Evolutionary conservation across 2,113 vertebrate species (phyloP), one percentile per base, ranked within the genome.

Genomic region (Entelurus aequoreus): DNA sequence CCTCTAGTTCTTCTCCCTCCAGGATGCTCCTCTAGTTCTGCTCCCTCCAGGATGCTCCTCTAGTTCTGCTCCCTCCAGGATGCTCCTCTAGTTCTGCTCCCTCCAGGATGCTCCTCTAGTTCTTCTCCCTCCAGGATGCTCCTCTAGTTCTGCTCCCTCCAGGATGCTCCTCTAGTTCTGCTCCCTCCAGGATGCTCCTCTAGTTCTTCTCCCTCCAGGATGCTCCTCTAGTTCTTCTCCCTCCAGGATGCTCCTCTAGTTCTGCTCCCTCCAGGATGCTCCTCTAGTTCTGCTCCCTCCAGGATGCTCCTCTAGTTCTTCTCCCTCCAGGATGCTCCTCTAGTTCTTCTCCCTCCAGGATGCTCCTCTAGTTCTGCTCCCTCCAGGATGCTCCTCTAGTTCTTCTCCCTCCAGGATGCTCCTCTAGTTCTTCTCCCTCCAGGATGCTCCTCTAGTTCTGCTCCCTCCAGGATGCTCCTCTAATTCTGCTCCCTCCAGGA

Each of bases 141-240:
- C n/a, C n/a, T n/a, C n/a, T n/a, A n/a, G n/a, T n/a, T n/a, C n/a
- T 58, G 40, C 6, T 50, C 49, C 64, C 68, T 68, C 68, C 64
- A 64, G 28, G 28, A 28, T 4, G 28, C 65, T 66, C 54, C 60
- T 76, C 54, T 19, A 40, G 0, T 61, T 49, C n/a, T 58, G 40
- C 6, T 50, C 49, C 64, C 68, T 68, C 68, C 64, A 64, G 28
- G 28, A 28, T 4, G 28, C 65, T 66, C 54, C 60, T 76, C 54
- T 19, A 40, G 0, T 61, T 49, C 48, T n/a, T n/a, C n/a, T n/a
- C n/a, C n/a, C n/a, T n/a, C n/a, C n/a, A n/a, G n/a, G n/a, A n/a
- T n/a, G n/a, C n/a, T n/a, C n/a, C n/a, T n/a, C n/a, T n/a, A n/a
- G n/a, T n/a, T n/a, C n/a, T n/a, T n/a, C 6, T 50, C 49, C 64